Evolutionary conservation across 2,113 vertebrate genomes (phyloP).

Genomic region (Alouatta palliata): DNA sequence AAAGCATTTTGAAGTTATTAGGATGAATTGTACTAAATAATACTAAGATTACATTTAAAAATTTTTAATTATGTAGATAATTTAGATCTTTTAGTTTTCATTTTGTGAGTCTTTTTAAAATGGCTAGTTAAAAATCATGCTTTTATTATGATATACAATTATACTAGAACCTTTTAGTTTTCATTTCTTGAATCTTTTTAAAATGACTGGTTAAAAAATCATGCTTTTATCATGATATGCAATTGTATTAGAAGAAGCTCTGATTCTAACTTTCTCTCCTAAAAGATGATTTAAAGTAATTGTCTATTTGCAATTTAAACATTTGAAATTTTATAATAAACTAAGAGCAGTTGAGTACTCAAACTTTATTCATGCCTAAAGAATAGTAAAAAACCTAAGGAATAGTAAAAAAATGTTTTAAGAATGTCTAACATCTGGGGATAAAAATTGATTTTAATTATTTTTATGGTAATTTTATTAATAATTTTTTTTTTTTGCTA

Average conservation of each 20-base stretch:
- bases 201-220: neutral
- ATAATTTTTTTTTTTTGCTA: neutral
- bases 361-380: neutral
- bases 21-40: neutral
- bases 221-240: neutral
- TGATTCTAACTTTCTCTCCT: neutral
- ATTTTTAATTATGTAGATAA: slow-evolving; percentile 30
- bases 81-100: neutral
- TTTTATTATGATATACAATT: neutral
- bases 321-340: slow-evolving; percentile 11
- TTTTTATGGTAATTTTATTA: slow-evolving; percentile 20
- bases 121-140: neutral
- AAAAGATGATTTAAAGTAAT: neutral
- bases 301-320: neutral
- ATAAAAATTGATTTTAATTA: neutral
- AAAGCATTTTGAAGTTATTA: neutral
- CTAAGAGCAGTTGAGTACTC: neutral
- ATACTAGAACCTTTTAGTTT: neutral
- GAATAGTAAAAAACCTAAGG: neutral
- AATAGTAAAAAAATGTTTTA: neutral
- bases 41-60: neutral
- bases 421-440: neutral
- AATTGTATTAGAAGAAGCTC: neutral
- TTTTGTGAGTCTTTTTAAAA: neutral
- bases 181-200: neutral